Evolutionary conservation across 2,888 invertebrate species (phyloP), one percentile per base, ranked within the genome.

Genomic region (Orgyia antiqua): DNA sequence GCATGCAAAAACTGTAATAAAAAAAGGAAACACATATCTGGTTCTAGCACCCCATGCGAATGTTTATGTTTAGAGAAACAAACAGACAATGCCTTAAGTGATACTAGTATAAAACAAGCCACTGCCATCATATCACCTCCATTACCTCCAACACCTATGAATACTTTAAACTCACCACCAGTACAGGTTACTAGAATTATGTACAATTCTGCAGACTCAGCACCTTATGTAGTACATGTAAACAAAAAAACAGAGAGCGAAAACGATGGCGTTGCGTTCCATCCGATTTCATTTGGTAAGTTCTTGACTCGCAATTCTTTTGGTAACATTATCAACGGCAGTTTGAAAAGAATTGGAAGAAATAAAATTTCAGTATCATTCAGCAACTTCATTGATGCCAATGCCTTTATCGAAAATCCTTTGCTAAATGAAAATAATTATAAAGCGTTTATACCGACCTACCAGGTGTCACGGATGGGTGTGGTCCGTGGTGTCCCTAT

Each of bases 261-360:
- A 8, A 20, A 20, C n/a, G 19, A 20, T 20, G n/a, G n/a, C n/a
- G 19, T n/a, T 4, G 3, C 3, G 3, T 3, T 20, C 3, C 4
- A 20, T 20, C n/a, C 19, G n/a, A 20, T 20, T 3, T 6, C 7
- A 3, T 20, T 20, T 20, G 19, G 19, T n/a, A 4, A n/a, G 3
- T 20, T 20, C 3, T n/a, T 20, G 19, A 20, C 4, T 6, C 4
- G 7, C 3, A 4, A 20, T 8, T 4, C 7, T 8, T 20, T 20
- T n/a, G n/a, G n/a, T 7, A 20, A 20, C n/a, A 20, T 20, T 20
- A n/a, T 20, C n/a, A 20, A 20, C n/a, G 19, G 19, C n/a, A 20
- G 41, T 27, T 17, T 31, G 23, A 31, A 25, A 15, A 26, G n/a
- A 28, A 28, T 26, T 26, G 11, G 13, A 3, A 4, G 19, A 3